Evolutionary conservation across 2,888 invertebrate species (phyloP).

Genomic region (Drosophila borealis): DNA sequence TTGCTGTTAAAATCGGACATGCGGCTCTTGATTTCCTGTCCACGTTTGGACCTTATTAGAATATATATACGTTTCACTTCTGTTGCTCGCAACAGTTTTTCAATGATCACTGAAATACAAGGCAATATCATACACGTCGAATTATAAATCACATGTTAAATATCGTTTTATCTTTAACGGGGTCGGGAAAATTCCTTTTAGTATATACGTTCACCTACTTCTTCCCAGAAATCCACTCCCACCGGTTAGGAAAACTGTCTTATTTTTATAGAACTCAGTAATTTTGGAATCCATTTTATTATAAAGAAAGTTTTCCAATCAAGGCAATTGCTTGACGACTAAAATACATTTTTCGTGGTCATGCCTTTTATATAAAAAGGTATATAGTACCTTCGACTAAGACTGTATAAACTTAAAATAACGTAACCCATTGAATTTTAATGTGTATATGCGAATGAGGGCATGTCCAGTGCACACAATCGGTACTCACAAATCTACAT

Average conservation of each 20-base stretch:
- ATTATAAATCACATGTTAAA: neutral
- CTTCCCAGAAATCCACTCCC: constrained; percentile 86
- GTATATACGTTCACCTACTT: constrained; percentile 64
- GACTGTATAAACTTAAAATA: neutral
- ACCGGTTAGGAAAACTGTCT: constrained; percentile 87
- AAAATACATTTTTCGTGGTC: neutral
- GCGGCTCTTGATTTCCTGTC: constrained; percentile 87
- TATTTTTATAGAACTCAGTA: constrained; percentile 86
- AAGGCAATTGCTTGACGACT: neutral
- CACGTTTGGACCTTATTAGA: constrained; percentile 87
- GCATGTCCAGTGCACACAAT: neutral
- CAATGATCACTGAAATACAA: constrained; percentile 85
- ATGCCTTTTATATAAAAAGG: neutral
- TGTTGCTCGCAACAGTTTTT: constrained; percentile 87
- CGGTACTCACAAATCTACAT: neutral
- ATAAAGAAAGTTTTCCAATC: neutral
- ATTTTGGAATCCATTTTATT: neutral
- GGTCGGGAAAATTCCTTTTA: no score
- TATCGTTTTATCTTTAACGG: no score
- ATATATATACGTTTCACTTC: constrained; percentile 86
- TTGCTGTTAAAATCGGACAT: constrained; percentile 88
- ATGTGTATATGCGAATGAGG: constrained; percentile 2
- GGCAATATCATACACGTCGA: neutral
- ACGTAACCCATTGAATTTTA: neutral
- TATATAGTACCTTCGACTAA: neutral